Evolutionary conservation across 2,888 invertebrate species (phyloP), one percentile per base, ranked within the genome.

Genomic region (Alcis repandata): DNA sequence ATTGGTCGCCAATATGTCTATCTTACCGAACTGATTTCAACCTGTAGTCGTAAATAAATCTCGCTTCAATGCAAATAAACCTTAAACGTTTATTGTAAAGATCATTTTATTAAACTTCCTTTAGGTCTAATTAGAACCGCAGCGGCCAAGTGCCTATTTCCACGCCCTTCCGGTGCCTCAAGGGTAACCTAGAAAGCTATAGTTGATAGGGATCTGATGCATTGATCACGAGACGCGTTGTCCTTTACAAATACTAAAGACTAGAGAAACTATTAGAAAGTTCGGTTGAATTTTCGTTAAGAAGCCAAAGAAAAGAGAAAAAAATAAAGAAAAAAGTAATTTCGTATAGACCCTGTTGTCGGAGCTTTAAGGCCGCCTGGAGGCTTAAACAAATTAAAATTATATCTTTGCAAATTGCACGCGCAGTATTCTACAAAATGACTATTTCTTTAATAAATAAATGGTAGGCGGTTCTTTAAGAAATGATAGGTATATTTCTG

Each of bases 101-200:
- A 40, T 27, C 20, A 52, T 36, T 57, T 51, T 6, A 57, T 51
- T 49, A 43, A 10, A 58, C 46, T 36, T 63, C 38, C 51, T 54
- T 40, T 49, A 19, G 40, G 20, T 58, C 54, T 64, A 57, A 67
- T 67, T 60, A 68, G 46, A 46, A 46, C 33, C 19, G 56, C 48
- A 41, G 10, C 46, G 33, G 15, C 48, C 43, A 13, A 10, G 54
- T 32, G 41, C 52, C 38, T 59, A 64, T 64, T 68, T 68, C 64
- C 61, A 59, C 64, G 68, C 68, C 68, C 64, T 64, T 68, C 61
- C 64, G 68, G 51, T 58, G 57, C 52, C 63, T 58, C 51, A 56
- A 38, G 64, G 53, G 38, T 52, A 53, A 58, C 52, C 63, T 54
- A 59, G 64, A 64, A 59, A 59, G 54, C 59, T 33, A 49, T 32